These are phyloP conservation scores for Heliconius charithonia DNA, from an alignment of 2,888 invertebrate species.

Conservation along the genomic window DNA sequence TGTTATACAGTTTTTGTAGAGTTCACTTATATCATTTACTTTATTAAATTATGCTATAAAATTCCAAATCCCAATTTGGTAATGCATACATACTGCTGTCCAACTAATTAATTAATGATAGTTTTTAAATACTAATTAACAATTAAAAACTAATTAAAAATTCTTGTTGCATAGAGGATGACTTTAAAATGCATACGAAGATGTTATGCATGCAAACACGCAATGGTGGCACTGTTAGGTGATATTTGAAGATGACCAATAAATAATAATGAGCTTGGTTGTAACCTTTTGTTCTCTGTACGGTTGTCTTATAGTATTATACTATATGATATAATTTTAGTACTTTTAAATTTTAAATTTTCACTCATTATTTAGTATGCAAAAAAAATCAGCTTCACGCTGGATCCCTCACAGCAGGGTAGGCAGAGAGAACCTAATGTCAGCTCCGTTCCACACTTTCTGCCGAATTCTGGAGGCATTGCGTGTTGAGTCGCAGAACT, in stretches of 20 bases:
- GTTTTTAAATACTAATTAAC: neutral
- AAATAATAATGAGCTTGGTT: neutral
- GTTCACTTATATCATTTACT: neutral
- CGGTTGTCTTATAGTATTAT: too few relatives aligned
- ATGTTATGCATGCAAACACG: neutral
- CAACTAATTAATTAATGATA: neutral
- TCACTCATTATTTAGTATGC: too few relatives aligned
- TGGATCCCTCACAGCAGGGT: too few relatives aligned
- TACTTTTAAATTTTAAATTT: too few relatives aligned
- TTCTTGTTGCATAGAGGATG: neutral
- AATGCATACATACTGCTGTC: neutral
- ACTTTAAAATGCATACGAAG: neutral
- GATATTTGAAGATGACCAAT: neutral
- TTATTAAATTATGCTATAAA: slow-evolving; percentile 3
- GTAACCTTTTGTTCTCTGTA: too few relatives aligned
- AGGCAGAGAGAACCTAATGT: too few relatives aligned
- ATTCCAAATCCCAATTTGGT: slow-evolving; percentile 8
- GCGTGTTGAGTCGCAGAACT: too few relatives aligned
- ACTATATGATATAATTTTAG: too few relatives aligned
- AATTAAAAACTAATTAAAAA: neutral
- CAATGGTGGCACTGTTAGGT: neutral
- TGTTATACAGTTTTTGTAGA: neutral
- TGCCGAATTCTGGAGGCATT: too few relatives aligned
- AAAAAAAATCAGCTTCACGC: too few relatives aligned
- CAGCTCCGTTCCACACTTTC: too few relatives aligned